Base-by-base conservation (phyloP, 2,113 vertebrate genomes). In the Neotragus moschatus region DNA sequence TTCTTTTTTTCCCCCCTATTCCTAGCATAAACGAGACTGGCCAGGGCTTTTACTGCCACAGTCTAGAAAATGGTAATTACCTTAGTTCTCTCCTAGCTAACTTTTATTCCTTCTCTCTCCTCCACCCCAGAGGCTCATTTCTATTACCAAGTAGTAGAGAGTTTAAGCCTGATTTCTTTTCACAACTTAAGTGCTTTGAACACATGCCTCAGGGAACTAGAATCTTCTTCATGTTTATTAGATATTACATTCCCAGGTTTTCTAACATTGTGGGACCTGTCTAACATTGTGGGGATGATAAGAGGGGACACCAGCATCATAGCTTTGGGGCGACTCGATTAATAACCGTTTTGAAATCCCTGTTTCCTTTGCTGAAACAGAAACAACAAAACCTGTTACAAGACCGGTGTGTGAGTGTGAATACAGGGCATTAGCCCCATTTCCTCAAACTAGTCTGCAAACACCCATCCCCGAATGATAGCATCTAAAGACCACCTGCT, bases 401-500 rank as follows among this genome's bases (percentile, higher is more conserved):
- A 79, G 77, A 30, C 21, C 0, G 19, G 15, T 30, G 13, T 7
- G 55, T 70, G 45, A 39, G 25, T 5, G 0, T 15, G 28, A 33
- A 15, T 5, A 14, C 33, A 6, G 39, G 12, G 53, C 21, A 14
- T 81, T 7, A 3, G 33, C 5, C 11, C n/a, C 3, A 0, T 15
- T 30, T 43, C 23, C n/a, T 19, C 75, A 39, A 3, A 15, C 49
- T 17, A 1, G 39, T 33, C 73, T 5, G 2, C 60, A 49, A 28
- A 19, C 43, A 10, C 2, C 56, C 28, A 5, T 33, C 30, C 75
- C 26, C 2, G 11, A 17, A 2, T 36, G 47, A 19, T 0, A 12
- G n/a, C 63, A 10, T 7, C 12, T 39, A 2, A n/a, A 75, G 70
- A 75, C 70, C 21, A 25, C 36, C 66, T 75, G 70, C 36, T 26